phyloP scores from a whole-genome alignment of 1,140 invertebrate genomes.

The Drosophila baimaii region DNA sequence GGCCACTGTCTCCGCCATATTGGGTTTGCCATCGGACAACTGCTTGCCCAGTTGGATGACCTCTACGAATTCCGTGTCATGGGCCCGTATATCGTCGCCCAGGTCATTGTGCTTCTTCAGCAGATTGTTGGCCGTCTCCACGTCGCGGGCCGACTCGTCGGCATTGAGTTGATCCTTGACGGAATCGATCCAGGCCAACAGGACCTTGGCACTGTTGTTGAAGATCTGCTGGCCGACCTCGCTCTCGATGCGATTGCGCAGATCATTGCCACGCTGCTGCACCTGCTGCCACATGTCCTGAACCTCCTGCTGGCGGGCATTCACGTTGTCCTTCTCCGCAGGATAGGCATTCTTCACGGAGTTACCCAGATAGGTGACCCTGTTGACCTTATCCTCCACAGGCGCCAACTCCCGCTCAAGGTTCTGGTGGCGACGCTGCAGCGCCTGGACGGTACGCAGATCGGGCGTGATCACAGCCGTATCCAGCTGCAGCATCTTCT shows the following conservation, averaged over 20 bases:
- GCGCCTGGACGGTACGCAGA: constrained; percentile 94
- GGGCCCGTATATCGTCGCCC: constrained; percentile 95
- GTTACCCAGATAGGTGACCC: constrained; percentile 92
- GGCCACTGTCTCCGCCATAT: constrained; percentile 89
- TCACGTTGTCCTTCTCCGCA: constrained; percentile 93
- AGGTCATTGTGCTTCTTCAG: constrained; percentile 96
- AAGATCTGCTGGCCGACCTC: constrained; percentile 98
- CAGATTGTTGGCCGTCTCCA: constrained; percentile 94
- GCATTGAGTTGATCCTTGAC: constrained; percentile 93
- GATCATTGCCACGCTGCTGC: constrained; percentile 91
- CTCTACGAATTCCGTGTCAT: constrained; percentile 89
- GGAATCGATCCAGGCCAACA: constrained; percentile 90
- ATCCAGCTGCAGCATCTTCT: constrained; percentile 95
- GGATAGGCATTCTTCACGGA: constrained; percentile 96
- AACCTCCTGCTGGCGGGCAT: constrained; percentile 93
- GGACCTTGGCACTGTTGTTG: constrained; percentile 91
- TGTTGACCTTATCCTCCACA: constrained; percentile 94
- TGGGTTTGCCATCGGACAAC: constrained; percentile 89
- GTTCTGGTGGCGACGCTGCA: constrained; percentile 95
- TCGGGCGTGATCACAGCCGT: constrained; percentile 92
- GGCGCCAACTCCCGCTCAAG: constrained; percentile 95
- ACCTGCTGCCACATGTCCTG: constrained; percentile 94
- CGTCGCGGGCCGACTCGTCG: constrained; percentile 93
- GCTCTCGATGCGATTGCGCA: constrained; percentile 93
- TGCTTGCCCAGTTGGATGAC: constrained; percentile 91